Percentiles rank a stretch among this genome's conserved stretches.
Conservation (phyloP, 1,140 invertebrate genomes). For the Drosophila kepulauana region DNA sequence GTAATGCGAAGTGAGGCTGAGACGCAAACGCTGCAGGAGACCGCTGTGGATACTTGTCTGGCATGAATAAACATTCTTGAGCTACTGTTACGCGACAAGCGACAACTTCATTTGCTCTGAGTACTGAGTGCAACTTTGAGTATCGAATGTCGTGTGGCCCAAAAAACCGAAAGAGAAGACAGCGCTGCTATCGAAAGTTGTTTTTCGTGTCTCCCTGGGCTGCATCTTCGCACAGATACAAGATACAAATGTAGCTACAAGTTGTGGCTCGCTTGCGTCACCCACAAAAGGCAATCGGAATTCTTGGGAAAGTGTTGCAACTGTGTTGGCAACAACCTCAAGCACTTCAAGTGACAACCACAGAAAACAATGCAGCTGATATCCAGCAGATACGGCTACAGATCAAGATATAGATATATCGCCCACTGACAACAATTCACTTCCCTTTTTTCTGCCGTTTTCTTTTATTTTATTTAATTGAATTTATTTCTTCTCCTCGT, state of each 20-base stretch:
- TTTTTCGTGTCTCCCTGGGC: slow-evolving; percentile 59
- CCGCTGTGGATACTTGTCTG: background rate
- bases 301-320: slow-evolving; percentile 80
- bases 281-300: slow-evolving; percentile 45
- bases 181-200: slow-evolving; percentile 70
- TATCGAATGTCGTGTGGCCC: slow-evolving; percentile 48
- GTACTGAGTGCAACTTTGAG: slow-evolving; percentile 9
- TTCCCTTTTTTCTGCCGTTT: slow-evolving; percentile 27
- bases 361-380: slow-evolving; percentile 51
- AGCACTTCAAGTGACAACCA: slow-evolving; percentile 78
- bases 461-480: slow-evolving; percentile 34
- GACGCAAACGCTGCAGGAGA: slow-evolving; percentile 42
- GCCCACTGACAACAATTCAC: slow-evolving; percentile 26
- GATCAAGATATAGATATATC: slow-evolving; percentile 12
- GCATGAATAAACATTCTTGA: slow-evolving; percentile 58
- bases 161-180: slow-evolving; percentile 25
- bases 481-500: slow-evolving; percentile 24
- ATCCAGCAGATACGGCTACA: slow-evolving; percentile 28
- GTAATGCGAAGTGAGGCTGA: background rate
- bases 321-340: slow-evolving; percentile 44
- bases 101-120: slow-evolving; percentile 61
- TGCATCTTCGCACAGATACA: slow-evolving; percentile 41
- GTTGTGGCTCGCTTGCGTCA: slow-evolving; percentile 43
- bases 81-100: slow-evolving; percentile 67
- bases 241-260: slow-evolving; percentile 46